Conservation (phyloP, 2,113 vertebrate genomes). For the Piaya cayana region DNA sequence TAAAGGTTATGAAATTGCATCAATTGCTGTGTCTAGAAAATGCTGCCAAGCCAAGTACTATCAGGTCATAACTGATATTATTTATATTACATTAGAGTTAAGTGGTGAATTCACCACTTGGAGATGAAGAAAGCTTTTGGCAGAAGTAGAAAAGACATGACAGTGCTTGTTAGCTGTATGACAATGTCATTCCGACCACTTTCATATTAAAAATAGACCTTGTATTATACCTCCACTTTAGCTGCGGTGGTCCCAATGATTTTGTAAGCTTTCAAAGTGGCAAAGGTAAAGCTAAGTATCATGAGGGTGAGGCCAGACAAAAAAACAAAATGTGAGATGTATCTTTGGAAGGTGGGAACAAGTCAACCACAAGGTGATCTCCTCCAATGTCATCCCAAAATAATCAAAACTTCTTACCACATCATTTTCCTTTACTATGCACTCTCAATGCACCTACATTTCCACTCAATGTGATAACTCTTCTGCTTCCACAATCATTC, state of each 20-base stretch:
- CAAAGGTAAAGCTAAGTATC: background rate
- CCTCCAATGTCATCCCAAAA: background rate
- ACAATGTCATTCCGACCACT: background rate
- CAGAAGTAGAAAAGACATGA: background rate
- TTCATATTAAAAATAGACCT: background rate
- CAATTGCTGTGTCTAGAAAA: background rate
- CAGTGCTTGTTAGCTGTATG: background rate
- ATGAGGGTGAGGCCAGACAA: background rate
- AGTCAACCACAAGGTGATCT: background rate
- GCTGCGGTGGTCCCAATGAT: background rate
- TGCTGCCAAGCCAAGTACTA: background rate
- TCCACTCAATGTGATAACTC: fast-evolving
- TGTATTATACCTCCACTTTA: background rate
- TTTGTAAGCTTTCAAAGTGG: background rate
- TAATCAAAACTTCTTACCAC: background rate
- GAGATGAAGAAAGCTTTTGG: background rate
- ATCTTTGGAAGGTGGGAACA: background rate
- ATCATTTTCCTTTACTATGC: background rate
- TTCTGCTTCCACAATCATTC: background rate
- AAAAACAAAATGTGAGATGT: background rate
- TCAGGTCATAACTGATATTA: background rate
- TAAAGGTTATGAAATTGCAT: background rate
- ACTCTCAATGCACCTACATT: background rate
- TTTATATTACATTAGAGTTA: background rate
- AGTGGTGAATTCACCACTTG: background rate